phyloP scores from a whole-genome alignment of 2,888 invertebrate genomes.

The Antheraea yamamai region DNA sequence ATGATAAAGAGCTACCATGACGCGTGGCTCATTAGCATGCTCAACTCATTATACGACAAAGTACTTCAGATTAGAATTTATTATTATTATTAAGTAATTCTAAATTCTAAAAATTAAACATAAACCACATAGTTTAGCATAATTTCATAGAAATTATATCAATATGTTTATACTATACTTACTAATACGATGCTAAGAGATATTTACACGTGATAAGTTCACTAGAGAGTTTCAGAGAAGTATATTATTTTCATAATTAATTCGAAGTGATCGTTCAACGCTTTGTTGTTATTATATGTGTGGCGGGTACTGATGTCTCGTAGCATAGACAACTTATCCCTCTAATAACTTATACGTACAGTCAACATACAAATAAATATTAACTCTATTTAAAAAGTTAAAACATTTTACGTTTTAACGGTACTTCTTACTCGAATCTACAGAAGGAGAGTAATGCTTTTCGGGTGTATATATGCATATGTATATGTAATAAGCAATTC shows the following conservation, averaged over 20 bases:
- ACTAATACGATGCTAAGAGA: not conserved
- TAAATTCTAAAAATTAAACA: no score
- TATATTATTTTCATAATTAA: not conserved
- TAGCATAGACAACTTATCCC: slow-evolving; percentile 2
- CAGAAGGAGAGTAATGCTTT: no score
- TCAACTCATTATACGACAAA: no score
- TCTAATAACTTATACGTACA: not conserved
- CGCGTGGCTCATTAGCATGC: no score
- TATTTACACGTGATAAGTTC: not conserved
- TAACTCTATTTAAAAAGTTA: not conserved
- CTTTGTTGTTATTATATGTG: not conserved
- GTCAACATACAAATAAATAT: not conserved
- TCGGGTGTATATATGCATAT: not conserved
- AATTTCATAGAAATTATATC: not conserved
- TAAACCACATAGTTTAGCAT: not conserved
- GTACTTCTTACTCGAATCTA: not conserved
- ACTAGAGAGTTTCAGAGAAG: no score
- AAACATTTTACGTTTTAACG: not conserved
- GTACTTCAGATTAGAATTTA: no score
- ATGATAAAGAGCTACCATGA: no score
- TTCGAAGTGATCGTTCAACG: not conserved
- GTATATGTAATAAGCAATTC: no score
- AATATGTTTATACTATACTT: not conserved
- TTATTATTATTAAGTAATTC: no score
- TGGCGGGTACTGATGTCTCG: not conserved